phyloP scores from a whole-genome alignment of 2,888 invertebrate genomes.

The Sarcophaga subvicina region DNA sequence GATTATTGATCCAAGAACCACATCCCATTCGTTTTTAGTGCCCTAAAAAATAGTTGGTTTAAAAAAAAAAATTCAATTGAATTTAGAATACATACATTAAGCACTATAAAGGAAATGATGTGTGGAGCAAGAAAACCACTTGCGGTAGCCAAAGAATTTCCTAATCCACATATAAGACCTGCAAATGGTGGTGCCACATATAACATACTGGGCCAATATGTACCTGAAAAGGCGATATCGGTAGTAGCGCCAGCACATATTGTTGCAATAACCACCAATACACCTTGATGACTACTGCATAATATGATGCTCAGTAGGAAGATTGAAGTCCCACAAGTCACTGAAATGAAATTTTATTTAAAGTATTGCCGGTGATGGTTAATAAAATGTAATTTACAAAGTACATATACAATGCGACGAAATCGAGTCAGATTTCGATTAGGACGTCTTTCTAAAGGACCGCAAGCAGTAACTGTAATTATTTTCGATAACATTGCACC shows the following conservation, averaged over 20 bases:
- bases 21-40: conserved; percentile 81
- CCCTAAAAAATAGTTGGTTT: conserved; percentile 74
- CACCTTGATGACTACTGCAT: conserved; percentile 77
- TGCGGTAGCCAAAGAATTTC: conserved; percentile 81
- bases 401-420: conserved; percentile 74
- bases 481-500: conserved; percentile 75
- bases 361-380: neutral
- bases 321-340: conserved; percentile 72
- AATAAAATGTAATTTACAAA: conserved; percentile 71
- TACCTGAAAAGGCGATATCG: conserved; percentile 81
- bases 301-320: conserved; percentile 76
- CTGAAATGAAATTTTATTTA: conserved; percentile 68
- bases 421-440: conserved; percentile 72
- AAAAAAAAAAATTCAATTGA: conserved; percentile 20
- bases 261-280: conserved; percentile 77
- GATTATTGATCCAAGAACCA: conserved; percentile 79
- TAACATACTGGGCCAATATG: conserved; percentile 82
- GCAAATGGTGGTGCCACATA: conserved; percentile 82
- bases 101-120: conserved; percentile 77
- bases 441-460: conserved; percentile 70
- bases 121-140: conserved; percentile 81
- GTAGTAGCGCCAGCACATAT: conserved; percentile 78
- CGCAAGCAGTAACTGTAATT: conserved; percentile 73
- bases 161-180: conserved; percentile 82
- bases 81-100: conserved; percentile 49